Conservation (phyloP, 2,888 invertebrate species). For the Hirtodrosophila confusa region DNA sequence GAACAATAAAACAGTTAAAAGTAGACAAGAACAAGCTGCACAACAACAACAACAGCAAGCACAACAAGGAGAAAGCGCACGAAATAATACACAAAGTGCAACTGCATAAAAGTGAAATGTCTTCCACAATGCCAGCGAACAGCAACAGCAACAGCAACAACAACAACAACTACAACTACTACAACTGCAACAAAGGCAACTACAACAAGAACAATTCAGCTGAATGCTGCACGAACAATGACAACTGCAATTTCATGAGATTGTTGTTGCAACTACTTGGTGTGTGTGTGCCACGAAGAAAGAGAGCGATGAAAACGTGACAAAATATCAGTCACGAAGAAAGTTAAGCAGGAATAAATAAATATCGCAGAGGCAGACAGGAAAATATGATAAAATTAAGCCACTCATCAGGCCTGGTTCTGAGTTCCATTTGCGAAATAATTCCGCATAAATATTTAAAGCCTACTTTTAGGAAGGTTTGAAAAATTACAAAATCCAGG, state of each 20-base stretch:
- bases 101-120: constrained; percentile 80
- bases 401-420: too few relatives aligned
- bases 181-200: background rate
- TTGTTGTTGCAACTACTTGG: constrained; percentile 23
- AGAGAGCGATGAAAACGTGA: constrained; percentile 45
- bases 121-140: constrained; percentile 74
- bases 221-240: constrained; percentile 55
- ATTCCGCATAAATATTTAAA: too few relatives aligned
- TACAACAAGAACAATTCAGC: constrained; percentile 42
- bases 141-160: constrained; percentile 39
- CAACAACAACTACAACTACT: constrained; percentile 18
- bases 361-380: background rate
- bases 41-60: constrained; percentile 30
- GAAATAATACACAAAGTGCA: constrained; percentile 78
- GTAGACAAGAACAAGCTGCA: constrained; percentile 78
- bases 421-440: too few relatives aligned
- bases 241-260: constrained; percentile 63
- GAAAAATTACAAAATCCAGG: too few relatives aligned
- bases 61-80: constrained; percentile 28
- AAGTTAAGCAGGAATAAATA: constrained; percentile 7
- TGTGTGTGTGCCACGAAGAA: background rate
- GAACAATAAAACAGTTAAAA: constrained; percentile 77
- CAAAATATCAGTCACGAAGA: constrained; percentile 49
- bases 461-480: too few relatives aligned
- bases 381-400: too few relatives aligned